phyloP scores from a whole-genome alignment of 2,113 vertebrate genomes.

The Cyanoliseus patagonus region DNA sequence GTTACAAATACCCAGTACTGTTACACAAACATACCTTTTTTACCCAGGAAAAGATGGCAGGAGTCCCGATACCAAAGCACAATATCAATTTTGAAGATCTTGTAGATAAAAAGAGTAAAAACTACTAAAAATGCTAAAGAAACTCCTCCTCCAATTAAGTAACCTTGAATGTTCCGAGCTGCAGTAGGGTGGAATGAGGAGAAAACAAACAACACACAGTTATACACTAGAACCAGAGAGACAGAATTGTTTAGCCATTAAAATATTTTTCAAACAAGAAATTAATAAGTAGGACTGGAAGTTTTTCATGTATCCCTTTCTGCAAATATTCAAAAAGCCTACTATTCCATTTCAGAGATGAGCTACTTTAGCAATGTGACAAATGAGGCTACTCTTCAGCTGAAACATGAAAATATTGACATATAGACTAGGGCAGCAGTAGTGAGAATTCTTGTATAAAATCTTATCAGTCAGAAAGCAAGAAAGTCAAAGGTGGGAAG shows the following conservation, averaged over 20 bases:
- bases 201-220: neutral
- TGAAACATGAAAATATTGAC: neutral
- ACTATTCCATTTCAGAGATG: neutral
- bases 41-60: constrained; percentile 74
- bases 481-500: neutral
- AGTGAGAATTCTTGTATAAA: neutral
- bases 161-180: constrained; percentile 76
- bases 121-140: constrained; percentile 70
- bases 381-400: neutral
- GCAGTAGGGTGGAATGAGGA: neutral
- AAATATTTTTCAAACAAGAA: neutral
- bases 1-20: neutral
- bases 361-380: neutral
- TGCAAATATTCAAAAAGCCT: neutral
- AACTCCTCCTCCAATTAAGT: constrained; percentile 72
- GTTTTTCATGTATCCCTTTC: neutral
- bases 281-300: neutral
- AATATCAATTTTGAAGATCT: constrained; percentile 88
- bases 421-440: neutral
- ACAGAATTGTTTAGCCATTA: neutral
- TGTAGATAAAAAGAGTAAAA: constrained; percentile 71
- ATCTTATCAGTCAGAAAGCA: neutral
- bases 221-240: neutral
- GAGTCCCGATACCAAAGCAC: constrained; percentile 84
- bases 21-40: constrained; percentile 77